Evolutionary conservation across 37 sponge, comb jelly and placozoan genomes (phyloP).

Genomic region (Cladorhizidae sp.): DNA sequence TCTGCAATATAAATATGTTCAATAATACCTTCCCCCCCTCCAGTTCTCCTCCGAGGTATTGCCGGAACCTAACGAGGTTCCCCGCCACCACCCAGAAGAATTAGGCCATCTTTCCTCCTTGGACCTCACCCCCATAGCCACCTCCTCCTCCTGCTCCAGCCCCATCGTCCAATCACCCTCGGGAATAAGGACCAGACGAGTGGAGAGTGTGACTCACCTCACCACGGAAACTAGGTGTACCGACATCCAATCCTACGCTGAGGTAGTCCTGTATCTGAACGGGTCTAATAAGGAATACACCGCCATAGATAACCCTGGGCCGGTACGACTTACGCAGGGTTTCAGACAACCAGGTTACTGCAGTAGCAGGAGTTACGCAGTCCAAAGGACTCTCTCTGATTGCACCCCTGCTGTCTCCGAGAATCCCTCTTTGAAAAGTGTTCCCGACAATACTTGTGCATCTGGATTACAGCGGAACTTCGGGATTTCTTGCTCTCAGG

Average conservation of each 20-base stretch:
- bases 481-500: not conserved
- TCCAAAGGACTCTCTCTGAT: conserved; percentile 7
- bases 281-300: not conserved
- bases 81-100: too few species aligned
- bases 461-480: not conserved
- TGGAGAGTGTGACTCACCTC: conserved; percentile 10
- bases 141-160: not conserved
- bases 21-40: too few species aligned
- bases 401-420: not conserved
- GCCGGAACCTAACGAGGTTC: too few species aligned
- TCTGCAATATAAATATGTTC: too few species aligned
- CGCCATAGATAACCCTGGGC: not conserved
- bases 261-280: conserved; percentile 18
- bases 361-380: not conserved
- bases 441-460: too few species aligned
- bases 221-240: conserved; percentile 1
- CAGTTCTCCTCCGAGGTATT: too few species aligned
- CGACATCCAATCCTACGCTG: conserved; percentile 10
- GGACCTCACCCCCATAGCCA: too few species aligned
- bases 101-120: too few species aligned
- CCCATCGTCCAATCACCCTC: not conserved
- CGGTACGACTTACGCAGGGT: not conserved
- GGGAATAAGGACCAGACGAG: not conserved
- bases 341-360: not conserved
- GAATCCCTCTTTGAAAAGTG: not conserved